Evolutionary conservation across 2,888 invertebrate genomes (phyloP).

Genomic region (Frankliniella intonsa): DNA sequence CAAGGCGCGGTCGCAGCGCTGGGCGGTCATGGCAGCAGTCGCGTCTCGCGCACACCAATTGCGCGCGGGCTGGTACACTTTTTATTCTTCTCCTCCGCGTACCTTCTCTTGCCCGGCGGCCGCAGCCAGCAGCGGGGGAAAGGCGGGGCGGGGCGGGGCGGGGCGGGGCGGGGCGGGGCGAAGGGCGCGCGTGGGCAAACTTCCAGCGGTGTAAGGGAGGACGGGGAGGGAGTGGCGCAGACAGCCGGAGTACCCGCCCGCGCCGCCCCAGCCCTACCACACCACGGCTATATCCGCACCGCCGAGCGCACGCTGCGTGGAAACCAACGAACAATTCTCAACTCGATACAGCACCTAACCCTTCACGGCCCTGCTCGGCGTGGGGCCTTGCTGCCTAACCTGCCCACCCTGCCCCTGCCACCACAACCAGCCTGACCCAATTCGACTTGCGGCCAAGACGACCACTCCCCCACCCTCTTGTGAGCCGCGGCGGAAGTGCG

Average conservation of each 20-base stretch:
- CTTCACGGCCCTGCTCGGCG: too few relatives aligned
- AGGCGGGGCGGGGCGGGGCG: not conserved
- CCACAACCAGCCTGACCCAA: not conserved
- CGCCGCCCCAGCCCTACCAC: not conserved
- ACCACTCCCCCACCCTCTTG: too few relatives aligned
- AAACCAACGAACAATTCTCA: too few relatives aligned
- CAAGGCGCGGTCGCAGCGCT: not conserved
- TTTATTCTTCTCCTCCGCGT: not conserved
- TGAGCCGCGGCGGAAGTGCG: too few relatives aligned
- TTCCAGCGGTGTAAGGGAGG: not conserved
- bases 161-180: not conserved
- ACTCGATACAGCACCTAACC: too few relatives aligned
- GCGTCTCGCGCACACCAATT: not conserved
- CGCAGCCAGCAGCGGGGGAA: not conserved
- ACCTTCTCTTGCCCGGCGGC: not conserved
- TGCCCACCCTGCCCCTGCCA: too few relatives aligned
- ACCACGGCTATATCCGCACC: too few relatives aligned
- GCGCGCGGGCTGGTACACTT: not conserved
- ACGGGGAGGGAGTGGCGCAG: too few relatives aligned
- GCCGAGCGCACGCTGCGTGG: too few relatives aligned
- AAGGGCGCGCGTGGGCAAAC: not conserved
- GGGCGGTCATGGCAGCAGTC: not conserved
- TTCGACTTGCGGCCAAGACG: not conserved
- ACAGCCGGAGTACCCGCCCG: not conserved
- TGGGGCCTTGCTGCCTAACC: too few relatives aligned